A percentile compares a stretch with the other conserved stretches of the same genome.
phyloP scores from a whole-genome alignment of 2,113 vertebrate genomes.

The Merops nubicus region DNA sequence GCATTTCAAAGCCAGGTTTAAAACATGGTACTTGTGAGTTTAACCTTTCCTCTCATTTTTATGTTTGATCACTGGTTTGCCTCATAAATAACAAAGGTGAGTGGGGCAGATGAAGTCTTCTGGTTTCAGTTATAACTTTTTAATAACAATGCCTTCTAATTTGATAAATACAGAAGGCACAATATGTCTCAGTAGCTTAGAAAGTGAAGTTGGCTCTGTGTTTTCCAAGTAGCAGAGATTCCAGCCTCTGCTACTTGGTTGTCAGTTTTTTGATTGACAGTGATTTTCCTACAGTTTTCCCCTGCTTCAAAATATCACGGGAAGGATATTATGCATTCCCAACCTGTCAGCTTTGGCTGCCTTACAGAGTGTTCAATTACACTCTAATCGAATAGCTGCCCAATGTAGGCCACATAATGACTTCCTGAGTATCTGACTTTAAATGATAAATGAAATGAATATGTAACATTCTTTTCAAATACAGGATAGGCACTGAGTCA shows the following conservation, averaged over 20 bases:
- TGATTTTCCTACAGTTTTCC: slow-evolving; percentile 42
- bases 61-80: not conserved
- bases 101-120: not conserved
- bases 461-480: slow-evolving; percentile 85
- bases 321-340: slow-evolving; percentile 76
- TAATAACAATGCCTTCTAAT: not conserved
- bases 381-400: slow-evolving; percentile 94
- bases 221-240: not conserved
- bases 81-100: not conserved
- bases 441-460: slow-evolving; percentile 99
- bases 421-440: slow-evolving; percentile 99
- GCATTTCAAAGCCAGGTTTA: not conserved
- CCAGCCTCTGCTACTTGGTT: not conserved
- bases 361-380: slow-evolving; percentile 92
- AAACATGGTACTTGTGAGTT: not conserved
- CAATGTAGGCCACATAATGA: slow-evolving; percentile 96
- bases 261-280: slow-evolving; percentile 55
- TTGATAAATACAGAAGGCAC: not conserved
- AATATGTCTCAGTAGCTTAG: not conserved
- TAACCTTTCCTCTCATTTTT: not conserved
- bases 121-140: not conserved
- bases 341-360: slow-evolving; percentile 80
- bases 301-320: slow-evolving; percentile 59
- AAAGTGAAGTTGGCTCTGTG: not conserved
- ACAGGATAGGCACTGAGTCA: slow-evolving; percentile 75